Base-by-base conservation (phyloP, 2,113 vertebrate genomes). In the Mirounga angustirostris region DNA sequence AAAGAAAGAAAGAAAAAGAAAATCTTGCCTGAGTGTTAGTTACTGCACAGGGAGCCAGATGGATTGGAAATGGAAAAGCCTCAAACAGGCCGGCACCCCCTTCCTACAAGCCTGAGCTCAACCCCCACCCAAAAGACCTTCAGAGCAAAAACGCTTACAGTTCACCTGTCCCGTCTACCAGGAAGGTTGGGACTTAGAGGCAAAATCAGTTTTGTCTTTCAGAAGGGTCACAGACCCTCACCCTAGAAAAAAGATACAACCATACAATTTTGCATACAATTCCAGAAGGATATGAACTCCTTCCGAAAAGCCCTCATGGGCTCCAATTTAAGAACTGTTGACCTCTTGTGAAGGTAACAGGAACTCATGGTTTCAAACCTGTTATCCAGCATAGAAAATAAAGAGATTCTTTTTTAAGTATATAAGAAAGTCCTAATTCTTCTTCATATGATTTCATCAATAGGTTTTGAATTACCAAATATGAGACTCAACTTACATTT, bases 401-500 rank as follows among this genome's bases (percentile, higher is more conserved):
- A 79, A 97, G 52, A 56, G 4, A 3, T 21, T n/a, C 40, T 30
- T 84, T 63, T 58, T 71, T 16, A 40, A 95, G n/a, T 9, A 56
- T 90, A 56, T 76, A 33, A 13, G 56, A 40, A 89, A 79, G 26
- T 40, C 26, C 11, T n/a, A 43, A 59, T 82, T 73, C 50, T 36
- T 78, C n/a, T 92, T 46, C 52, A 30, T 52, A 15, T 7, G 6
- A 67, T 81, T 93, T 63, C 50, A 76, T 86, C 85, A 19, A 1
- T 26, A 69, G 22, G 40, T 61, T 85, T 84, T 61, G 43, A 81
- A 76, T 43, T 5, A 87, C 22, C 67, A 78, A 54, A 30, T 13
- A 19, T 26, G 46, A 91, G 58, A 24, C 12, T 56, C 13, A 7
- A 98, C 98, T 98, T 98, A 99, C 99, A 2, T 98, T 98, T 95